Conservation (phyloP, 2,797 vertebrate species). For the Smutsia temminckii region DNA sequence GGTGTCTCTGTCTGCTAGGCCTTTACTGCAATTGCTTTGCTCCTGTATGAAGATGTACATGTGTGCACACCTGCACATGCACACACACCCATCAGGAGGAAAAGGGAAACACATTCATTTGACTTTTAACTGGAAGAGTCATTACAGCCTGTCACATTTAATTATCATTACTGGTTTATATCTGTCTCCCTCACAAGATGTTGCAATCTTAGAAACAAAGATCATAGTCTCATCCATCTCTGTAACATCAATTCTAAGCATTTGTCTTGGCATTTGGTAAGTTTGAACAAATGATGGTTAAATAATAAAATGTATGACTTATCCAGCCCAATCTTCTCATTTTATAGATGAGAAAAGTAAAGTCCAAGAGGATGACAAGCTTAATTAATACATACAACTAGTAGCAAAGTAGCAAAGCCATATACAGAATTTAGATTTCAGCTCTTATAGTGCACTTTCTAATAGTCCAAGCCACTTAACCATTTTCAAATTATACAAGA, state of each 20-base stretch:
- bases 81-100: background rate
- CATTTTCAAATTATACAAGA: slow-evolving; percentile 3
- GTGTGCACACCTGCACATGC: background rate
- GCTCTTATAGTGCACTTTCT: background rate
- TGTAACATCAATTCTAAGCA: background rate
- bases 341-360: background rate
- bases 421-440: background rate
- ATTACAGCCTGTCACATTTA: background rate
- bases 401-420: background rate
- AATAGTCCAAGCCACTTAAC: background rate
- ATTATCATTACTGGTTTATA: background rate
- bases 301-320: background rate
- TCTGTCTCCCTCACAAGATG: background rate
- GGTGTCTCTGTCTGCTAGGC: background rate
- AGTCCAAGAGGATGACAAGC: background rate
- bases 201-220: background rate
- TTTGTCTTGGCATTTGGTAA: background rate
- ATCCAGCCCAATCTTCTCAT: background rate
- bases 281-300: background rate
- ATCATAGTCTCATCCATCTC: background rate
- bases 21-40: background rate
- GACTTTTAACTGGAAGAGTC: background rate
- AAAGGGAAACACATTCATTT: background rate
- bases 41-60: background rate
- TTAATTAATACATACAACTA: background rate